Percentiles rank a stretch among this genome's conserved stretches.
phyloP scores from a whole-genome alignment of 2,888 invertebrate species.

The Penaeus monodon region DNA sequence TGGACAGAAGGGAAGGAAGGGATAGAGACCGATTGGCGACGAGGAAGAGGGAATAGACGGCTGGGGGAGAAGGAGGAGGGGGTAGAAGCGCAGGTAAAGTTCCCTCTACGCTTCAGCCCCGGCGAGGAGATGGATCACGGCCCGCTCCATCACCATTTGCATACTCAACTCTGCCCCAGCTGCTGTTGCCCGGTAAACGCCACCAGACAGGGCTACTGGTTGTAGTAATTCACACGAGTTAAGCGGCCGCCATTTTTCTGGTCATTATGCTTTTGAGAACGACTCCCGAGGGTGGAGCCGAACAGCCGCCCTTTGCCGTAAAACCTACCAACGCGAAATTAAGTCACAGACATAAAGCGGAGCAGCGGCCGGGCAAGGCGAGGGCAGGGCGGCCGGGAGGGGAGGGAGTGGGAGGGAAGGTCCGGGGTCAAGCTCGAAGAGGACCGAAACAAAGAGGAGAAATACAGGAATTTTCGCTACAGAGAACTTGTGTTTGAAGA shows the following conservation, averaged over 20 bases:
- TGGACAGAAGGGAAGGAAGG: not conserved
- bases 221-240: constrained; percentile 38
- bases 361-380: not conserved
- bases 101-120: not conserved
- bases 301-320: constrained; percentile 15
- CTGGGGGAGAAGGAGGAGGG: too few relatives aligned
- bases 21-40: too few relatives aligned
- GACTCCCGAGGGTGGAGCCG: not conserved
- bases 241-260: constrained; percentile 36
- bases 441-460: too few relatives aligned
- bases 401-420: not conserved
- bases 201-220: constrained; percentile 30
- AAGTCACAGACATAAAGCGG: constrained; percentile 20
- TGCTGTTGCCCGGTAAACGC: constrained; percentile 11
- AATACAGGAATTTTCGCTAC: too few relatives aligned
- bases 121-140: constrained; percentile 15
- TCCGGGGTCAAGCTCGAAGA: not conserved
- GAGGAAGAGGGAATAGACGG: too few relatives aligned
- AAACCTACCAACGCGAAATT: constrained; percentile 29
- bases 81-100: too few relatives aligned
- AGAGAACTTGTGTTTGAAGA: too few relatives aligned
- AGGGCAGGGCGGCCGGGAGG: not conserved
- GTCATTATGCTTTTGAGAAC: constrained; percentile 29
- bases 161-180: constrained; percentile 5
- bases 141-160: constrained; percentile 28